These are phyloP conservation scores for Plagodis dolabraria DNA, from an alignment of 2,888 invertebrate species.

Conservation along the genomic window DNA sequence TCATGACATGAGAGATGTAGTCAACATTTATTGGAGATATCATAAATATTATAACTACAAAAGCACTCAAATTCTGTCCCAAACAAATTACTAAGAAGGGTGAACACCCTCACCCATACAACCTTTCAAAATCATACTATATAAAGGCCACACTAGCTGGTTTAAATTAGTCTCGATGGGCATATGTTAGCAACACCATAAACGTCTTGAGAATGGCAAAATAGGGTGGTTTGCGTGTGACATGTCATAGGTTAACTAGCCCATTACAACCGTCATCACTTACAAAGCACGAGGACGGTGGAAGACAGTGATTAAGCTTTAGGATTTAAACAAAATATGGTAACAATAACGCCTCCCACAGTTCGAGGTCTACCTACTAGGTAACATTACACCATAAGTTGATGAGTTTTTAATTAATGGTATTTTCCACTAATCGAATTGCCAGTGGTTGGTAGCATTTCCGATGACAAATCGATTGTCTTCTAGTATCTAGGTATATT, in stretches of 20 bases:
- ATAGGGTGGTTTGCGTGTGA: constrained; percentile 45
- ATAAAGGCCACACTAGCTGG: constrained; percentile 6
- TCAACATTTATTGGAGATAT: too few species aligned
- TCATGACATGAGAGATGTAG: too few species aligned
- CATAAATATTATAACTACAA: not conserved
- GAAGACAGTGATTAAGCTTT: constrained; percentile 13
- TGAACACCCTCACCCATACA: constrained; percentile 4
- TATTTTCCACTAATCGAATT: too few species aligned
- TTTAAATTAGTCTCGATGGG: constrained; percentile 27
- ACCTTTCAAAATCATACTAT: constrained; percentile 20
- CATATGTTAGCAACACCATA: constrained; percentile 22
- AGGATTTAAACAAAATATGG: too few species aligned
- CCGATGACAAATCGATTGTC: too few species aligned
- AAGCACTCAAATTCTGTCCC: too few species aligned
- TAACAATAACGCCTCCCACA: too few species aligned
- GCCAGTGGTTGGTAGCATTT: too few species aligned
- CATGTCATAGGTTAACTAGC: constrained; percentile 65
- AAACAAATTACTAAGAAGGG: not conserved
- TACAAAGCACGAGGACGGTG: constrained; percentile 15
- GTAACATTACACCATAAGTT: too few species aligned
- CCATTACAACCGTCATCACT: constrained; percentile 54
- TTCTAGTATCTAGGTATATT: too few species aligned
- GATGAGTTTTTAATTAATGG: too few species aligned
- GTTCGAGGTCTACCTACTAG: too few species aligned
- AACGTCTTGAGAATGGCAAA: constrained; percentile 29